These are phyloP conservation scores for Tachystola acroxantha DNA, from an alignment of 2,888 invertebrate species.

Conservation along the genomic window DNA sequence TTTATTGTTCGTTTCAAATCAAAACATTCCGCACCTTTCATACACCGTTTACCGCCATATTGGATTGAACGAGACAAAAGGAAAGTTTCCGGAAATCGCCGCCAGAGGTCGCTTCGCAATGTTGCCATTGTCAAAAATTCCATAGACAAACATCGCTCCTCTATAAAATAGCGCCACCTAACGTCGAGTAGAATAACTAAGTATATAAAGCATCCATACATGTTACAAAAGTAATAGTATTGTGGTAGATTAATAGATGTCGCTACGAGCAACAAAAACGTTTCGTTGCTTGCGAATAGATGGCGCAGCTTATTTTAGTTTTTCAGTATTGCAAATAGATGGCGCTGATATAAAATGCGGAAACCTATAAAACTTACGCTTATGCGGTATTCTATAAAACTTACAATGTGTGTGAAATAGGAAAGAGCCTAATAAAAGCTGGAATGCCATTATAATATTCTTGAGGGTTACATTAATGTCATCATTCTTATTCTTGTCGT, in stretches of 20 bases:
- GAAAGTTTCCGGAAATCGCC: slow-evolving; percentile 31
- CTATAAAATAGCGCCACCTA: slow-evolving; percentile 19
- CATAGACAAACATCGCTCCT: background rate
- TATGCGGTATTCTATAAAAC: no score
- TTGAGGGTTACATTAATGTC: no score
- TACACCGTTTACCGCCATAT: slow-evolving; percentile 75
- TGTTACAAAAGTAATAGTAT: slow-evolving; percentile 1
- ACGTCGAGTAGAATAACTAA: slow-evolving; percentile 10
- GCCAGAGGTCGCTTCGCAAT: slow-evolving; percentile 40
- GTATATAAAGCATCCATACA: background rate
- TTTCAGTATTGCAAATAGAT: background rate
- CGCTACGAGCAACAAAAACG: background rate
- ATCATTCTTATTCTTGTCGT: no score
- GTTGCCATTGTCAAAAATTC: slow-evolving; percentile 35
- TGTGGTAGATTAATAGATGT: slow-evolving; percentile 2
- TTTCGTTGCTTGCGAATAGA: background rate
- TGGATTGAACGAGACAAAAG: slow-evolving; percentile 72
- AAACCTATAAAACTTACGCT: background rate
- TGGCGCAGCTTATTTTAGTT: background rate
- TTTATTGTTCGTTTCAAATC: slow-evolving; percentile 63
- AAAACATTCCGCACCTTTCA: slow-evolving; percentile 75
- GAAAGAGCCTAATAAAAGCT: no score
- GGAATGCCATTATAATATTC: no score
- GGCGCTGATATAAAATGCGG: background rate
- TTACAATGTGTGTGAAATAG: no score